Evolutionary conservation across 2,113 vertebrate genomes (phyloP).

Genomic region (human): GRCh38 chr15:80856001-80856500

Average conservation of each 20-base stretch:
- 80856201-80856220: background rate
- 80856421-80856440: fast-evolving
- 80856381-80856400: background rate
- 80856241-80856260: background rate
- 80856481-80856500: background rate
- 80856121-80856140: background rate
- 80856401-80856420: background rate
- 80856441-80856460: background rate
- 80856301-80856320: background rate
- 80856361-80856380: background rate
- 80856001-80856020: background rate
- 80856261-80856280: background rate
- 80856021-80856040: background rate
- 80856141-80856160: background rate
- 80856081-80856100: background rate
- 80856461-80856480: fast-evolving
- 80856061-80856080: background rate
- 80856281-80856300: background rate
- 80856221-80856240: background rate
- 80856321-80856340: background rate
- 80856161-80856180: background rate
- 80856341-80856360: background rate
- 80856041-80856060: background rate
- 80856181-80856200: too few relatives aligned
- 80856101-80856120: background rate